These are phyloP conservation scores for Ophion ventricosus DNA, from an alignment of 2,888 invertebrate genomes.

Conservation along the genomic window DNA sequence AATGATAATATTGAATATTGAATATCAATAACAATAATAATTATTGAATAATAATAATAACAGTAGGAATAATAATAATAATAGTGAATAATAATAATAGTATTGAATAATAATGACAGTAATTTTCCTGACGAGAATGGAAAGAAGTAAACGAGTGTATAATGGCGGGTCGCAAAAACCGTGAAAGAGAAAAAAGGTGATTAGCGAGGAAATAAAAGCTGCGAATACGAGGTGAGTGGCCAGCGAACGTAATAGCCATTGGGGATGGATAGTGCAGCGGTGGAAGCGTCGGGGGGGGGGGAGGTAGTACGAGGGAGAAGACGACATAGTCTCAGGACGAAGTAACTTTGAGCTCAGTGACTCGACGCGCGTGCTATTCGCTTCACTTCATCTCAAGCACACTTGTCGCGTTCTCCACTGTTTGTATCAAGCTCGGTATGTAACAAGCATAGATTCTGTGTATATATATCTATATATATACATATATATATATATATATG, in stretches of 20 bases:
- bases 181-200: background rate
- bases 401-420: background rate
- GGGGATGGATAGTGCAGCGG: background rate
- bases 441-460: background rate
- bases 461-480: background rate
- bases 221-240: constrained; percentile 27
- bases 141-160: background rate
- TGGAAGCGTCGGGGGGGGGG: background rate
- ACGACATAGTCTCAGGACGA: constrained; percentile 65
- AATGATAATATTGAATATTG: no score
- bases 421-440: background rate
- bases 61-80: background rate
- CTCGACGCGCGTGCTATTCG: constrained; percentile 71
- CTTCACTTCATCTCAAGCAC: constrained; percentile 49
- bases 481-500: background rate
- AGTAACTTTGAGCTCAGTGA: constrained; percentile 75
- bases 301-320: background rate
- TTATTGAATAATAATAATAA: background rate
- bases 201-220: constrained; percentile 13
- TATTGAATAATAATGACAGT: background rate
- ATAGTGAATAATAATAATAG: background rate
- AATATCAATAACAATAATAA: background rate
- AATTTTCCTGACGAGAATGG: background rate
- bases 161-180: background rate
- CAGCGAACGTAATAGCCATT: constrained; percentile 32